These are phyloP conservation scores for Nasua narica DNA, from an alignment of 2,797 vertebrate species.

Conservation along the genomic window DNA sequence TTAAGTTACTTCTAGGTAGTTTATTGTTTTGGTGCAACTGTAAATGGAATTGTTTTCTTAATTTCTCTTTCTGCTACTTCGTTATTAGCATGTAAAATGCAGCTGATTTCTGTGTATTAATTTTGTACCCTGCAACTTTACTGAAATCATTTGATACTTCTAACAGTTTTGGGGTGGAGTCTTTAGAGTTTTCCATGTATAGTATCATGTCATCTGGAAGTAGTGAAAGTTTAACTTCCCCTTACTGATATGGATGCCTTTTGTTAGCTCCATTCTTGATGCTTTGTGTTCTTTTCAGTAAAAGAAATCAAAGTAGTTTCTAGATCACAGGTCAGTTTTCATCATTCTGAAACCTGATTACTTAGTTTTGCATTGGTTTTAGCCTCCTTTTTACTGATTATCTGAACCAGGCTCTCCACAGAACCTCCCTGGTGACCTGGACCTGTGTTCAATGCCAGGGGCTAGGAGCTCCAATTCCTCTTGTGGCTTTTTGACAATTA, in stretches of 20 bases:
- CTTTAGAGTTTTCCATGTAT: background rate
- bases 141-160: background rate
- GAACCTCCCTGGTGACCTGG: background rate
- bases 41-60: background rate
- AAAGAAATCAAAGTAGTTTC: slow-evolving; percentile 2
- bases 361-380: background rate
- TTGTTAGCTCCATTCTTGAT: background rate
- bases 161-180: background rate
- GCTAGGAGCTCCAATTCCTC: background rate
- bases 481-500: slow-evolving; percentile 58
- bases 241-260: background rate
- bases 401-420: background rate
- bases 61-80: background rate
- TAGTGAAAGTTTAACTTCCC: background rate
- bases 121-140: background rate
- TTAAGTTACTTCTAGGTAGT: background rate
- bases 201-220: background rate
- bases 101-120: background rate
- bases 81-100: background rate
- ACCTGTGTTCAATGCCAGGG: background rate
- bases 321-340: slow-evolving; percentile 25
- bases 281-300: background rate
- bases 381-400: background rate
- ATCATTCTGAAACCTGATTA: background rate
- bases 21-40: background rate